A percentile compares a stretch with the other conserved stretches of the same genome.
Evolutionary conservation across 2,888 invertebrate genomes (phyloP).

Genomic region (Tanytarsus gracilentus): DNA sequence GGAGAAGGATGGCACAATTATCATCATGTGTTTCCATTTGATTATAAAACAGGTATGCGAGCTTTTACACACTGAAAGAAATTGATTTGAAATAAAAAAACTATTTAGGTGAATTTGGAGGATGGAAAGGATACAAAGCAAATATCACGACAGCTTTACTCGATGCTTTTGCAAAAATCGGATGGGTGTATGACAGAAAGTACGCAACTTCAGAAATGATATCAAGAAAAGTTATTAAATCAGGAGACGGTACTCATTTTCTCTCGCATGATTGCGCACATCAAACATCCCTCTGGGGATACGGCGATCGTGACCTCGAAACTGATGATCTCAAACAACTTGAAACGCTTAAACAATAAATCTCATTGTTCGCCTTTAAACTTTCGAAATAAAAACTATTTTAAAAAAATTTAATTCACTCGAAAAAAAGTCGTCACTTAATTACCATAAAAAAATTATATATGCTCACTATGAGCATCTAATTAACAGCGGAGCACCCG

Average conservation of each 20-base stretch:
- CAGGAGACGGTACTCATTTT: conserved; percentile 51
- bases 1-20: conserved; percentile 82
- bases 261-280: conserved; percentile 40
- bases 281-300: conserved; percentile 51
- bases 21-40: conserved; percentile 67
- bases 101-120: conserved; percentile 60
- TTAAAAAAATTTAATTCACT: no score
- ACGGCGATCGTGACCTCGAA: conserved; percentile 51
- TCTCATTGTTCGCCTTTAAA: no score
- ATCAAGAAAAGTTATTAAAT: conserved; percentile 47
- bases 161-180: conserved; percentile 65
- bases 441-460: no score
- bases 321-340: conserved; percentile 49
- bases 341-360: conserved; percentile 46
- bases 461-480: no score
- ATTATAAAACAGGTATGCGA: conserved; percentile 57
- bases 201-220: conserved; percentile 52
- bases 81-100: no score
- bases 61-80: no score
- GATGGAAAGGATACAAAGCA: conserved; percentile 47
- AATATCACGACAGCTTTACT: conserved; percentile 76
- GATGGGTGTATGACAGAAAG: conserved; percentile 71
- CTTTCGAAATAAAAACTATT: no score
- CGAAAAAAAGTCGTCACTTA: no score
- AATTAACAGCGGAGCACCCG: no score